Evolutionary conservation across 2,113 vertebrate species (phyloP), one percentile per base, ranked within the genome.

Genomic region (Enhydra lutris): DNA sequence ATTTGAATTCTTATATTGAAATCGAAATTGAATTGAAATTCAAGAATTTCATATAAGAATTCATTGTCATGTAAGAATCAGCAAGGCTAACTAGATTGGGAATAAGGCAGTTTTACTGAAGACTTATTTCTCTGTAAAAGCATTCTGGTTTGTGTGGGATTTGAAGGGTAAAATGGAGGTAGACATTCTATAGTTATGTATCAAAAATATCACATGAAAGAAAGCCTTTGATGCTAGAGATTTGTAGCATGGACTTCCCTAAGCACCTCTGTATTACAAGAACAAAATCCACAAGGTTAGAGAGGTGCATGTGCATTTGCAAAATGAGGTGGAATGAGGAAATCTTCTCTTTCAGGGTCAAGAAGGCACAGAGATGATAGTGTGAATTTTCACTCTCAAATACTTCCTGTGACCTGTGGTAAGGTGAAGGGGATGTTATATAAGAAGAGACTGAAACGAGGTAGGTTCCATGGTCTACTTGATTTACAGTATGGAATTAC

Each of bases 361-460:
- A 86, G 83, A 89, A 94, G 29, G 3, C 4, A 0, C 73, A 55
- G 0, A 55, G 1, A 23, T 4, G 3, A 82, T 61, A n/a, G 0
- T 21, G 21, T 90, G 45, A 3, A 97, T 90, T 94, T 98, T 59
- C 0, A 0, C 1, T 67, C 96, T 47, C 55, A 7, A 29, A 36
- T 87, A n/a, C 88, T 98, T 73, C 93, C 96, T n/a, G 96, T 97
- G 80, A 95, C 79, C 7, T 98, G 97, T 87, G 90, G 95, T 63
- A 0, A 55, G 6, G 1, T 50, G 45, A 96, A 57, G 23, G 97
- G 97, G 55, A 67, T 26, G 23, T 84, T 97, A 50, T 2, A 94
- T 67, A 98, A 97, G 74, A 18, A 84, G 21, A 97, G 83, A 91
- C 45, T 98, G 73, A 55, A 57, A 36, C 1, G 17, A 94, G 97